A percentile compares a stretch with the other conserved stretches of the same genome.
phyloP scores from a whole-genome alignment of 2,888 invertebrate genomes.

The Leuctra nigra region DNA sequence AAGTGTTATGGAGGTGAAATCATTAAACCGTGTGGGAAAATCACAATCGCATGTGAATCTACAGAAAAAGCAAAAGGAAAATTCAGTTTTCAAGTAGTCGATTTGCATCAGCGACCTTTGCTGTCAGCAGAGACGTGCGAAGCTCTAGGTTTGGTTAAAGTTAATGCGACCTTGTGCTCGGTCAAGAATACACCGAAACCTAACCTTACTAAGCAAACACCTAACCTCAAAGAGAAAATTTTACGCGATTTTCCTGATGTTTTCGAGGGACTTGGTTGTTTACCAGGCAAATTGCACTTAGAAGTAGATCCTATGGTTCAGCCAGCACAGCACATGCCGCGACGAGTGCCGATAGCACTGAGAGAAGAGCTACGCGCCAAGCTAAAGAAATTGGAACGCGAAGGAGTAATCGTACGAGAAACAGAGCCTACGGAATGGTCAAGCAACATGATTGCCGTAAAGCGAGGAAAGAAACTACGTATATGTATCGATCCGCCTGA shows the following conservation, averaged over 20 bases:
- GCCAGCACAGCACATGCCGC: not conserved
- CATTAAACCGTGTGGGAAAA: not conserved
- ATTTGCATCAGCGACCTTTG: not conserved
- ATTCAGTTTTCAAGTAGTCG: not conserved
- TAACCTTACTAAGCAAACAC: no score
- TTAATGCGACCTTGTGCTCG: not conserved
- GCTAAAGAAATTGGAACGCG: not conserved
- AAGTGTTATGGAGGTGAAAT: not conserved
- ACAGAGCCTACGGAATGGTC: no score
- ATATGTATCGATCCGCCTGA: no score
- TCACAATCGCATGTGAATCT: not conserved
- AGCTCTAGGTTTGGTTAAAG: not conserved
- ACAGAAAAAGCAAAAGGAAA: not conserved
- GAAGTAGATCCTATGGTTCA: not conserved
- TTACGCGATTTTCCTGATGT: not conserved
- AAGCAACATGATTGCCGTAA: no score
- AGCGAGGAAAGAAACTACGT: no score
- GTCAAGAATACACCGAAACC: not conserved
- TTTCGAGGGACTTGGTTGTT: not conserved
- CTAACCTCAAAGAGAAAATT: constrained; percentile 1
- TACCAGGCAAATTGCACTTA: not conserved
- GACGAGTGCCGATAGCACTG: not conserved
- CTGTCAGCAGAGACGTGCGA: not conserved
- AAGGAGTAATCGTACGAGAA: no score
- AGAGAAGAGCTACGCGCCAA: not conserved